phyloP scores from a whole-genome alignment of 2,888 invertebrate species.

The Pycnomerus fuliginosus region DNA sequence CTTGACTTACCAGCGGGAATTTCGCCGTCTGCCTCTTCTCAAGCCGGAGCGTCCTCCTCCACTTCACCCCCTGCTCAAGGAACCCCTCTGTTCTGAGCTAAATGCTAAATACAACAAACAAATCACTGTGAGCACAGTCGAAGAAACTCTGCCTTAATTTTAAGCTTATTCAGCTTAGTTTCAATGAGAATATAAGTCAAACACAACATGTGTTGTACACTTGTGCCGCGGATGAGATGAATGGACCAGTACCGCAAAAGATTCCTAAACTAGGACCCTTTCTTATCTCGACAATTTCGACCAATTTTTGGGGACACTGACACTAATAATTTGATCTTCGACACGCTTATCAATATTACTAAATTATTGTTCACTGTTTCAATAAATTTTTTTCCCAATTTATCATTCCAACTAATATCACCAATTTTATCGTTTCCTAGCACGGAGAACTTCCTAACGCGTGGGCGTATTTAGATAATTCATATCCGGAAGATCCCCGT shows the following conservation, averaged over 20 bases:
- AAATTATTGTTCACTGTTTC: too few species aligned
- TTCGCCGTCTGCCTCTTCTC: constrained; percentile 19
- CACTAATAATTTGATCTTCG: constrained; percentile 39
- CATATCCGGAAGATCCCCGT: constrained; percentile 36
- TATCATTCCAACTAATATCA: constrained; percentile 6
- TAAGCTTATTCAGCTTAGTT: constrained; percentile 9
- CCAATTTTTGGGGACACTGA: constrained; percentile 39
- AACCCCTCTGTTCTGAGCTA: too few species aligned
- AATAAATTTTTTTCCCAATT: too few species aligned
- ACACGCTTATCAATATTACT: constrained; percentile 35
- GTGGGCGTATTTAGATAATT: constrained; percentile 36
- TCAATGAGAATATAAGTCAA: constrained; percentile 12
- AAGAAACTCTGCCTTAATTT: constrained; percentile 5
- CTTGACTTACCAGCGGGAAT: constrained; percentile 21
- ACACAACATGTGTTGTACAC: constrained; percentile 36
- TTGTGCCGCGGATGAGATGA: constrained; percentile 19
- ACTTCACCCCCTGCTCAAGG: too few species aligned
- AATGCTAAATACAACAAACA: too few species aligned
- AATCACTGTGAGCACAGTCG: too few species aligned
- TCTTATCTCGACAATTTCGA: constrained; percentile 23
- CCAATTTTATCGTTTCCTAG: constrained; percentile 43
- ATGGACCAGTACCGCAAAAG: constrained; percentile 9
- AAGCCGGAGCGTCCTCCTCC: constrained; percentile 14
- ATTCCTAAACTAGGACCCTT: constrained; percentile 2
- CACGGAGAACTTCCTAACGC: constrained; percentile 41